Percentiles rank a stretch among this genome's conserved stretches.
These are phyloP conservation scores for Phaedon cochleariae DNA, from an alignment of 2,888 invertebrate species.

Conservation along the genomic window DNA sequence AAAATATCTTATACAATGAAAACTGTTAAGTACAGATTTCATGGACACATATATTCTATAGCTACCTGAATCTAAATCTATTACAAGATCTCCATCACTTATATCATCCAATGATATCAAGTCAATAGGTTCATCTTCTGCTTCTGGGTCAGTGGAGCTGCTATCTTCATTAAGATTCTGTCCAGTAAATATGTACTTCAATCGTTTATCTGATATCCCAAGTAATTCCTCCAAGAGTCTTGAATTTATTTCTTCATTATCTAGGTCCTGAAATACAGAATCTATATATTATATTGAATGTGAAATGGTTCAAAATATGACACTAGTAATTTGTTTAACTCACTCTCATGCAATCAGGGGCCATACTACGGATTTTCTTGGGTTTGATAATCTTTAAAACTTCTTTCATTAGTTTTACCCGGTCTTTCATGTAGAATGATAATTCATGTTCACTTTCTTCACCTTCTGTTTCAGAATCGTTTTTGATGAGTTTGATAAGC, in stretches of 20 bases:
- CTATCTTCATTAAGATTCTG: slow-evolving; percentile 57
- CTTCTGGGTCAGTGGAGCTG: slow-evolving; percentile 55
- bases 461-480: slow-evolving; percentile 50
- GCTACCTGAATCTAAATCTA: slow-evolving; percentile 47
- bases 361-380: slow-evolving; percentile 59
- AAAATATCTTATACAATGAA: slow-evolving; percentile 26
- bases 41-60: no score
- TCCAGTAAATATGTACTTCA: slow-evolving; percentile 59
- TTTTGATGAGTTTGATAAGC: slow-evolving; percentile 49
- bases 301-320: neutral
- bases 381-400: slow-evolving; percentile 60
- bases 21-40: no score
- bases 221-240: slow-evolving; percentile 60
- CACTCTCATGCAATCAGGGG: slow-evolving; percentile 59
- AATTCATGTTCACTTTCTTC: slow-evolving; percentile 59
- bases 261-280: slow-evolving; percentile 50
- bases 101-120: slow-evolving; percentile 60
- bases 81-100: slow-evolving; percentile 56
- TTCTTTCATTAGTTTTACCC: slow-evolving; percentile 61
- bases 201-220: slow-evolving; percentile 60
- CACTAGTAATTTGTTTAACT: slow-evolving; percentile 11
- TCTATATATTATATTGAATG: no score
- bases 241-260: slow-evolving; percentile 59
- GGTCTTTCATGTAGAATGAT: slow-evolving; percentile 57
- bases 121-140: slow-evolving; percentile 52